These are phyloP conservation scores for Thymelicus acteon DNA, from an alignment of 2,888 invertebrate species.

Conservation along the genomic window DNA sequence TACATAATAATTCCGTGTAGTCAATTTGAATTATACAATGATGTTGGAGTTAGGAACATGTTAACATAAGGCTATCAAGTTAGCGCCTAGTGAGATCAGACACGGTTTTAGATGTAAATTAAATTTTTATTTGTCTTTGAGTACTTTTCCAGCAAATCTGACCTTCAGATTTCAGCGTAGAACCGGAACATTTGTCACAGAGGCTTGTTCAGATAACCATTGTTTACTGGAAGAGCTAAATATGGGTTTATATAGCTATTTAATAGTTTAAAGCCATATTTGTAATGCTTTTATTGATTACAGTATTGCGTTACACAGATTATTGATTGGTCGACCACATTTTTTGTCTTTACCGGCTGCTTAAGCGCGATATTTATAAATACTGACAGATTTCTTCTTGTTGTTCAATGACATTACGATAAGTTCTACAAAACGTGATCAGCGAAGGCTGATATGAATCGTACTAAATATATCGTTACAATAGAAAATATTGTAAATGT, in stretches of 20 bases:
- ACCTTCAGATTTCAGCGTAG: conserved; percentile 69
- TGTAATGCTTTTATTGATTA: conserved; percentile 19
- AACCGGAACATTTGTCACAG: conserved; percentile 63
- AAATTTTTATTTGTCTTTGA: conserved; percentile 64
- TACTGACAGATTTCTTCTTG: conserved; percentile 15
- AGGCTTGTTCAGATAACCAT: conserved; percentile 52
- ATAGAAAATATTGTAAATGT: conserved; percentile 19
- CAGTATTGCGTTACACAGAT: conserved; percentile 1
- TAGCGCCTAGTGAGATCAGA: conserved; percentile 55
- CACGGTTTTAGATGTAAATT: conserved; percentile 66
- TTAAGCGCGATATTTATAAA: conserved; percentile 4
- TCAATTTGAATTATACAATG: background rate
- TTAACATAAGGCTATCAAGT: background rate
- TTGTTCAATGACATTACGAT: conserved; percentile 16
- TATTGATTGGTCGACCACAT: conserved; percentile 11
- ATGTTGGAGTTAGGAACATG: background rate
- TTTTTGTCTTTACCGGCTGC: background rate
- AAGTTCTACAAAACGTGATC: conserved; percentile 19
- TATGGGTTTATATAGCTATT: conserved; percentile 34
- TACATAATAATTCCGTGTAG: background rate
- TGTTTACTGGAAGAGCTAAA: conserved; percentile 39
- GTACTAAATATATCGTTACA: conserved; percentile 20
- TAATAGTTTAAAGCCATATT: conserved; percentile 21
- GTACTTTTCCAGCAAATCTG: conserved; percentile 71
- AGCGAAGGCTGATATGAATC: conserved; percentile 18